These are phyloP conservation scores for Candoia aspera DNA, from an alignment of 2,113 vertebrate genomes.

Conservation along the genomic window DNA sequence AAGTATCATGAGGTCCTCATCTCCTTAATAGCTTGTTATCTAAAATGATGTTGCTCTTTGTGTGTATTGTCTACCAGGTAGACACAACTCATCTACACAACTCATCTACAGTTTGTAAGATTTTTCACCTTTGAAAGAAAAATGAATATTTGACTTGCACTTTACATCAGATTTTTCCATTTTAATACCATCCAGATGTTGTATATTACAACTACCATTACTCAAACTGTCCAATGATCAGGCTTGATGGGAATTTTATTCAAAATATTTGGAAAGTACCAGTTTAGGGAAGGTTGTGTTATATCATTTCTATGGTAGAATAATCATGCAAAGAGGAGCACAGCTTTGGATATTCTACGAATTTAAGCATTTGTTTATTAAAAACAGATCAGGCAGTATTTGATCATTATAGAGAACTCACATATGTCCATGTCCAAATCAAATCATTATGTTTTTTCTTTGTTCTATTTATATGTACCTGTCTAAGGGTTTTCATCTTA, in stretches of 20 bases:
- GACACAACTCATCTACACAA: neutral
- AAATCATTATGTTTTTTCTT: neutral
- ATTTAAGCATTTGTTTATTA: neutral
- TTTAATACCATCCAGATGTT: neutral
- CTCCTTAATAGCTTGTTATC: neutral
- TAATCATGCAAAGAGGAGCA: neutral
- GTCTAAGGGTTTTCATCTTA: neutral
- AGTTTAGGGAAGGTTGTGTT: neutral
- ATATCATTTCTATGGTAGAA: neutral
- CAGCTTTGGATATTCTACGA: neutral
- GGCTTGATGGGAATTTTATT: neutral
- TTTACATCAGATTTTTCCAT: neutral
- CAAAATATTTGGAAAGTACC: neutral
- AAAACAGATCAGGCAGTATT: neutral
- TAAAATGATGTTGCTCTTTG: neutral
- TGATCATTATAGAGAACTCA: neutral
- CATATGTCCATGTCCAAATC: neutral
- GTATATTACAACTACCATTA: neutral
- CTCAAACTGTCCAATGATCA: neutral
- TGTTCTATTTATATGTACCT: neutral
- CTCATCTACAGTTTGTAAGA: neutral
- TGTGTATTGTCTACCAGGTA: neutral
- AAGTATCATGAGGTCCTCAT: neutral
- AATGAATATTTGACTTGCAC: neutral
- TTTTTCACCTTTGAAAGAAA: neutral